Evolutionary conservation across 2,797 vertebrate species (phyloP).

Genomic region (Champsocephalus esox): DNA sequence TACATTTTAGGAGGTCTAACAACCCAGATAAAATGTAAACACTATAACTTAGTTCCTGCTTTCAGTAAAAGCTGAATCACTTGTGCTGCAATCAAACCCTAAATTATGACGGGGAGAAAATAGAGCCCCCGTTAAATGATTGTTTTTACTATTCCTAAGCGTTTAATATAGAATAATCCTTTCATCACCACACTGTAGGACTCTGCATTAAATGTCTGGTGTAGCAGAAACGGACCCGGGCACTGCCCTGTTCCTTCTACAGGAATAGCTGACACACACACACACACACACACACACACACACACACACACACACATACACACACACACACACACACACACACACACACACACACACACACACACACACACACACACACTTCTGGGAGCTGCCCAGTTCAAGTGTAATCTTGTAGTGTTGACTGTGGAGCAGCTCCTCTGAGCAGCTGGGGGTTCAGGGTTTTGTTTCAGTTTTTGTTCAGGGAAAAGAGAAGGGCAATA

Average conservation of each 20-base stretch:
- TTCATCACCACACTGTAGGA: constrained; percentile 11
- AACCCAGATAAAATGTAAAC: constrained; percentile 40
- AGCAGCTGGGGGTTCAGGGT: constrained; percentile 14
- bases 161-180: not conserved
- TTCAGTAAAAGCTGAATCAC: constrained; percentile 12
- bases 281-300: constrained; percentile 7
- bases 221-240: constrained; percentile 10
- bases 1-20: constrained; percentile 22
- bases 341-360: constrained; percentile 13
- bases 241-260: not conserved
- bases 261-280: constrained; percentile 1
- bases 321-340: constrained; percentile 13
- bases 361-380: constrained; percentile 7
- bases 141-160: too few species aligned
- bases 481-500: constrained; percentile 2
- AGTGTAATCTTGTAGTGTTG: constrained; percentile 54
- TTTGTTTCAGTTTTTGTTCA: constrained; percentile 34
- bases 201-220: constrained; percentile 5
- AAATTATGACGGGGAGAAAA: constrained; percentile 5
- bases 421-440: constrained; percentile 37
- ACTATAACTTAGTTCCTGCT: constrained; percentile 24
- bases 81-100: constrained; percentile 21
- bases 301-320: constrained; percentile 31
- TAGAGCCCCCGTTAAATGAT: too few species aligned
- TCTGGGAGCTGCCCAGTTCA: constrained; percentile 56